phyloP scores from a whole-genome alignment of 2,113 vertebrate genomes.

The Sterna hirundo region DNA sequence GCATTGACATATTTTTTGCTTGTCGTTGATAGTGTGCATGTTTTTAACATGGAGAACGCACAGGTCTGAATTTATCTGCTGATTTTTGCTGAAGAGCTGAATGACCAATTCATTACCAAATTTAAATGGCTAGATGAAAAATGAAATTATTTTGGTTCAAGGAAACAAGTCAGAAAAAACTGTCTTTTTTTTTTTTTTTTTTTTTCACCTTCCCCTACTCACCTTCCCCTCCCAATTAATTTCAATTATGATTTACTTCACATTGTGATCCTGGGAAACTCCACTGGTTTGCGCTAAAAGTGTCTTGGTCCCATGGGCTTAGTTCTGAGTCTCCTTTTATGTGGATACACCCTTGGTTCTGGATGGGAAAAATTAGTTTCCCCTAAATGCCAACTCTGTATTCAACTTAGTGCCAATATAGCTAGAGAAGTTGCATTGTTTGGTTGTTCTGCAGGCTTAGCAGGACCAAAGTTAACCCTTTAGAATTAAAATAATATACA shows the following conservation, averaged over 20 bases:
- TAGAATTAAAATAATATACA: neutral
- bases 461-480: neutral
- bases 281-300: neutral
- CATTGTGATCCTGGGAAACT: neutral
- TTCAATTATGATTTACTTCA: neutral
- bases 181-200: neutral
- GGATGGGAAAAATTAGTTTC: neutral
- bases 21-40: neutral
- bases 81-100: neutral
- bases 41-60: neutral
- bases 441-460: neutral
- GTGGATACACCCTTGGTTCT: neutral
- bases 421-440: neutral
- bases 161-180: neutral
- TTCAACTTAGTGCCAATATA: neutral
- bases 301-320: neutral
- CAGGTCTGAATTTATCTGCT: neutral
- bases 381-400: neutral
- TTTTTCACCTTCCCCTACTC: neutral
- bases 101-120: neutral
- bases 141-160: neutral
- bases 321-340: neutral
- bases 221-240: rapidly evolving
- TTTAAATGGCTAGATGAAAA: neutral
- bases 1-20: neutral